Percentiles rank a stretch among this genome's conserved stretches.
Conservation (phyloP, 2,113 vertebrate species). For the Stegostoma tigrinum region DNA sequence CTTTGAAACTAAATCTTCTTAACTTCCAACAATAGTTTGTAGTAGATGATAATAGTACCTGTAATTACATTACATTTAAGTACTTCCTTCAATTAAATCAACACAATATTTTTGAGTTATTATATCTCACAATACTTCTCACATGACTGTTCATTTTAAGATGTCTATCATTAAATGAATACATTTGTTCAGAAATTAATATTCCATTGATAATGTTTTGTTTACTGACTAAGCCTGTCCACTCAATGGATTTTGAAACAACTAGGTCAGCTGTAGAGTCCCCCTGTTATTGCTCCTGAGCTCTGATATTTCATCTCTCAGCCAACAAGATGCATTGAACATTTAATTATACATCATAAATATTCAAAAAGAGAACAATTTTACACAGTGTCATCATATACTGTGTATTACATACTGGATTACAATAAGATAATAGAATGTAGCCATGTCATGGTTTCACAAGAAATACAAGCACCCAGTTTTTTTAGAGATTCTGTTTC, state of each 20-base stretch:
- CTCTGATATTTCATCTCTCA: slow-evolving; percentile 6
- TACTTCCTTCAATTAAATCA: slow-evolving; percentile 12
- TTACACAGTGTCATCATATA: background rate
- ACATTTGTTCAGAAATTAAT: slow-evolving; percentile 16
- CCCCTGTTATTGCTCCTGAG: background rate
- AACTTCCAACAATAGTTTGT: slow-evolving; percentile 22
- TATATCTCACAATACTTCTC: background rate
- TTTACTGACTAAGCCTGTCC: background rate
- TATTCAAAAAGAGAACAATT: background rate
- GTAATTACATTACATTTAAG: slow-evolving; percentile 21
- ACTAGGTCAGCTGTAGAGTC: slow-evolving; percentile 10
- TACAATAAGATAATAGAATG: background rate
- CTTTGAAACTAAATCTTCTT: background rate
- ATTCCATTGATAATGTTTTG: background rate
- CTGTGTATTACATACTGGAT: background rate
- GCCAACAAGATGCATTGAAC: background rate
- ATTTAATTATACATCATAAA: background rate
- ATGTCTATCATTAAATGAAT: slow-evolving; percentile 16
- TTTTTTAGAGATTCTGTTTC: background rate
- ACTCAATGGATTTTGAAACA: background rate
- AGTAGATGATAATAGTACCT: background rate
- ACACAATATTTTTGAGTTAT: slow-evolving; percentile 1
- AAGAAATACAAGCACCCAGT: background rate
- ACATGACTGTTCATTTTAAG: background rate
- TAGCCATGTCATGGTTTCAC: background rate